Percentiles rank a stretch among this genome's conserved stretches.
Conservation (phyloP, 1,140 invertebrate genomes). For the Riptortus pedestris region DNA sequence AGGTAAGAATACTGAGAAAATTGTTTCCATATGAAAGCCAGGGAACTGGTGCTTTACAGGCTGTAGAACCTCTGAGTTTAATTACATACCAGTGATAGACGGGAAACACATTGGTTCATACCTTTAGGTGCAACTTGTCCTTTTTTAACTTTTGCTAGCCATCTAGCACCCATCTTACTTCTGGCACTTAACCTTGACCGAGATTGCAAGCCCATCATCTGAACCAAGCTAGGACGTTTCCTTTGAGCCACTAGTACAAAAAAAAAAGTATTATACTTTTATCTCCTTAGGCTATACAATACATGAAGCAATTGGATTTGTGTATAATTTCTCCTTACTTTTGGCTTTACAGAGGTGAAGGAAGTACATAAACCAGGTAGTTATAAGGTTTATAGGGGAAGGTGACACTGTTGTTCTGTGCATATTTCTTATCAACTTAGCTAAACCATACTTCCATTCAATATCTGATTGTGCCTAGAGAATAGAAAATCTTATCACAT, state of each 20-base stretch:
- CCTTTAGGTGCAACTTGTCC: conserved; percentile 65
- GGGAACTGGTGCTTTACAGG: too few relatives aligned
- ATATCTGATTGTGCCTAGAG: conserved; percentile 94
- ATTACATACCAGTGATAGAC: too few relatives aligned
- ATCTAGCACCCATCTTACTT: conserved; percentile 72
- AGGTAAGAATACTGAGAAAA: too few relatives aligned
- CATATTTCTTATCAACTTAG: conserved; percentile 97
- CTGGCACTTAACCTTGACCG: conserved; percentile 59
- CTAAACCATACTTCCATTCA: conserved; percentile 99
- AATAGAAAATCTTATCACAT: conserved; percentile 28
- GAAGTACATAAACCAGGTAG: conserved; percentile 80
- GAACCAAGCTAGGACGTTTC: conserved; percentile 66
- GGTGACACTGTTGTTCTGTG: conserved; percentile 95
- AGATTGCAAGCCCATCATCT: conserved; percentile 58
- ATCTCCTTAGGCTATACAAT: too few relatives aligned
- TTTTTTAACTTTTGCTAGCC: conserved; percentile 74
- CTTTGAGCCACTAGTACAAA: conserved; percentile 46
- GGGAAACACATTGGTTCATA: too few relatives aligned
- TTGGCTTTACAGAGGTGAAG: conserved; percentile 66
- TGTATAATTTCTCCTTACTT: conserved; percentile 43
- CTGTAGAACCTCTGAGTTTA: too few relatives aligned
- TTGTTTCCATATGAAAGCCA: too few relatives aligned
- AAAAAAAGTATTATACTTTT: not conserved
- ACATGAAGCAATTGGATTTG: too few relatives aligned
- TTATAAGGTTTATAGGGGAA: conserved; percentile 90